Evolutionary conservation across 2,888 invertebrate species (phyloP), one percentile per base, ranked within the genome.

Genomic region (Spicauda simplicius): DNA sequence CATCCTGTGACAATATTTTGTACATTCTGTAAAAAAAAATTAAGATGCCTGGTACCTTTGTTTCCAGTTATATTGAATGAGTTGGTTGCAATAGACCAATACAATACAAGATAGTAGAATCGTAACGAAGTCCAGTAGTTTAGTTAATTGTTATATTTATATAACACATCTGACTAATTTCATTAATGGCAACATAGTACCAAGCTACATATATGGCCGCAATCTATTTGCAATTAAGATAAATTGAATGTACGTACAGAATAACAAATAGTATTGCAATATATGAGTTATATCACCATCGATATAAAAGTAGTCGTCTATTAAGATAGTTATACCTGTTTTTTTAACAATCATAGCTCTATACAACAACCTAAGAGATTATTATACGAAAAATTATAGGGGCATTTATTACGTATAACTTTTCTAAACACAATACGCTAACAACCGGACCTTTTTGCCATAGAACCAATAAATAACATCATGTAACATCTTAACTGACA

Each of bases 401-500:
- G 5, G 41, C 12, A 2, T 41, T 16, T 7, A 4, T 48, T 48
- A 48, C 48, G 16, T 48, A 48, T n/a, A 12, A 1, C 4, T n/a
- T 61, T 61, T 67, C 56, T 37, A 25, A 25, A 18, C 11, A 48
- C 48, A 48, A 18, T 61, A 52, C 11, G 14, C 30, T 20, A 54
- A n/a, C 41, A 53, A 48, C 55, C 33, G 18, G 55, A 19, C 55
- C 55, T 67, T 61, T 60, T 57, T 53, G 45, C 58, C 62, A 14
- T 16, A 62, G 52, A 41, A 52, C 25, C 53, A 58, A 58, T 59
- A 59, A 50, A n/a, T 45, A 58, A n/a, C 20, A 20, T 68, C 67
- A 62, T 63, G 58, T 68, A 62, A 68, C 64, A 64, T 64, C 25
- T 59, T 25, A 16, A 30, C 52, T 64, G 25, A 25, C 25, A 4